Evolutionary conservation across 2,888 invertebrate genomes (phyloP), one percentile per base, ranked within the genome.

Genomic region (Hydropsyche betteni): DNA sequence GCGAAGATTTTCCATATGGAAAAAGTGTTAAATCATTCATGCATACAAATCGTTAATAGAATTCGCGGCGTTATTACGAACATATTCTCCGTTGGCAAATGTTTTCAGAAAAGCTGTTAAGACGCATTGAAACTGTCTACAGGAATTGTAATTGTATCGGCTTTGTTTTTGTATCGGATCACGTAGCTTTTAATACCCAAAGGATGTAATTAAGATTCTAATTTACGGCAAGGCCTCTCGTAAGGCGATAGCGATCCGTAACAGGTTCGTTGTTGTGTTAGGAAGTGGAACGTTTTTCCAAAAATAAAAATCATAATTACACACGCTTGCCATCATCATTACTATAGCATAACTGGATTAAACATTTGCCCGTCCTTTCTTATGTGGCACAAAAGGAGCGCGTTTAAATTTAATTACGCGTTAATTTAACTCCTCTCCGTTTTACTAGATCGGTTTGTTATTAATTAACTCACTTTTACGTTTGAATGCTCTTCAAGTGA

Each of bases 391-490:
- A 64, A 64, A 64, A 64, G 64, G 44, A 44, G 44, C 6, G 44
- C 44, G 64, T 64, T 33, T 61, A 16, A 10, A 33, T 33, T 2
- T 61, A 61, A 61, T 61, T 61, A 64, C 34, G 64, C 34, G 12
- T 36, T 34, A 36, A n/a, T 36, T 64, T 64, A 36, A 33, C 8
- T 64, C 64, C 5, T 34, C 12, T 64, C 34, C 36, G 10, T 64
- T 64, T 64, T n/a, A 36, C 24, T 64, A 36, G 50, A 74, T 68
- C 68, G 44, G 52, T 68, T 74, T 64, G 50, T 8, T 51, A 74
- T 74, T 74, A 74, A 74, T 74, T 64, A 74, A 74, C 68, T 50
- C 68, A 44, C 14, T 74, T 68, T 74, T 74, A 64, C 74, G 64
- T 74, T 68, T 24, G 64, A 64, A 44, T 74, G 68, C 68, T 68